phyloP scores from a whole-genome alignment of 1,140 invertebrate genomes.

The Ceratina australensis region DNA sequence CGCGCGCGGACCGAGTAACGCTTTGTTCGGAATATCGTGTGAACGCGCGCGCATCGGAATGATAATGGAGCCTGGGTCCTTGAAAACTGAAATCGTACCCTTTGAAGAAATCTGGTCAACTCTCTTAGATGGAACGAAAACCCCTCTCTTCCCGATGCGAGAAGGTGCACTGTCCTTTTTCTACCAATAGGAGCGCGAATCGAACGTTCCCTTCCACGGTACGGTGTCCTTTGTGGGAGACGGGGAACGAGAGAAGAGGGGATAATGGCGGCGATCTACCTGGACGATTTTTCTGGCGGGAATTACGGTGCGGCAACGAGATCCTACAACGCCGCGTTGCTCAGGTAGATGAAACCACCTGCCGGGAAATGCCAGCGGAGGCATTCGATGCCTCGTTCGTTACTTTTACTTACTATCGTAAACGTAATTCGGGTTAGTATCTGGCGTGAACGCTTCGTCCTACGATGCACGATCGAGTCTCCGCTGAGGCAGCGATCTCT shows the following conservation, averaged over 20 bases:
- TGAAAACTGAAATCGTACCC: constrained; percentile 80
- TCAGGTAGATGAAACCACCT: constrained; percentile 43
- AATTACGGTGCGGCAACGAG: constrained; percentile 67
- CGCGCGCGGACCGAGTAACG: constrained; percentile 16
- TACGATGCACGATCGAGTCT: background rate
- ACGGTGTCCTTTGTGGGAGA: constrained; percentile 66
- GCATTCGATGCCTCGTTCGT: too few species aligned
- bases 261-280: constrained; percentile 78
- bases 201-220: constrained; percentile 9
- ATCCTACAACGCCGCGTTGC: constrained; percentile 56
- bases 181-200: constrained; percentile 55
- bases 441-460: constrained; percentile 2
- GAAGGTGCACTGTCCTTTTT: constrained; percentile 48
- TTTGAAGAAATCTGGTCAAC: constrained; percentile 78
- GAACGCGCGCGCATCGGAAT: constrained; percentile 55
- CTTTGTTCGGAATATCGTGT: constrained; percentile 56
- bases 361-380: constrained; percentile 33
- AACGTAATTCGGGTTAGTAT: background rate
- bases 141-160: constrained; percentile 40
- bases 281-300: constrained; percentile 76
- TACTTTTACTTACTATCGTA: background rate
- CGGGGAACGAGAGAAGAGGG: constrained; percentile 48
- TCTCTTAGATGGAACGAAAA: constrained; percentile 54
- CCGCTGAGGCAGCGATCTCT: background rate
- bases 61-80: constrained; percentile 73